Percentiles rank a stretch among this genome's conserved stretches.
phyloP scores from a whole-genome alignment of 2,113 vertebrate species.

The Turnix velox region DNA sequence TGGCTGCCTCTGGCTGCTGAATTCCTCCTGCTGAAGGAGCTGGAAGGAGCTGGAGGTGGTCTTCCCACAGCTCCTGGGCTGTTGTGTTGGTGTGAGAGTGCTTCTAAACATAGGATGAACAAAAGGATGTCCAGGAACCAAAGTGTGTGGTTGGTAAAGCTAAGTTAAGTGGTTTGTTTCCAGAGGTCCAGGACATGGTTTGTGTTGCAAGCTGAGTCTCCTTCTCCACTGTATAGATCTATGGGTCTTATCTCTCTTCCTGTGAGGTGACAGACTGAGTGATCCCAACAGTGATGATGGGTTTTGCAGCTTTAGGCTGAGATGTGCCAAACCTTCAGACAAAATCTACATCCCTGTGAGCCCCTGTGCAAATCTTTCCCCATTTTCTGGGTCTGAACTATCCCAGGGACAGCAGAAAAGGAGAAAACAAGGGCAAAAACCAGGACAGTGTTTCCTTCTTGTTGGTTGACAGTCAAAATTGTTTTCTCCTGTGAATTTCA shows the following conservation, averaged over 20 bases:
- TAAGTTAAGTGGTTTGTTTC: background rate
- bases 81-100: background rate
- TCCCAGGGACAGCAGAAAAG: background rate
- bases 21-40: background rate
- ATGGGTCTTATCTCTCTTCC: background rate
- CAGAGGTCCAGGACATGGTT: background rate
- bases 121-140: background rate
- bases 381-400: background rate
- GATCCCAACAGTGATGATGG: background rate
- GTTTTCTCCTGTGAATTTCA: background rate
- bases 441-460: background rate
- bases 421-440: background rate
- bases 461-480: background rate
- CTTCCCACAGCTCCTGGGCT: background rate
- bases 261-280: rapidly evolving
- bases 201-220: background rate
- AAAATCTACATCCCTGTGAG: background rate
- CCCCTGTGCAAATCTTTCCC: background rate
- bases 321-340: background rate
- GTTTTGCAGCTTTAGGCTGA: background rate
- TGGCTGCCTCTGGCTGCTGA: background rate
- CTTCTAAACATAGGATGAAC: background rate
- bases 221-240: background rate
- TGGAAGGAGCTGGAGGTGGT: background rate
- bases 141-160: too few relatives aligned